phyloP scores from a whole-genome alignment of 2,113 vertebrate species.

The Chrysemys picta region DNA sequence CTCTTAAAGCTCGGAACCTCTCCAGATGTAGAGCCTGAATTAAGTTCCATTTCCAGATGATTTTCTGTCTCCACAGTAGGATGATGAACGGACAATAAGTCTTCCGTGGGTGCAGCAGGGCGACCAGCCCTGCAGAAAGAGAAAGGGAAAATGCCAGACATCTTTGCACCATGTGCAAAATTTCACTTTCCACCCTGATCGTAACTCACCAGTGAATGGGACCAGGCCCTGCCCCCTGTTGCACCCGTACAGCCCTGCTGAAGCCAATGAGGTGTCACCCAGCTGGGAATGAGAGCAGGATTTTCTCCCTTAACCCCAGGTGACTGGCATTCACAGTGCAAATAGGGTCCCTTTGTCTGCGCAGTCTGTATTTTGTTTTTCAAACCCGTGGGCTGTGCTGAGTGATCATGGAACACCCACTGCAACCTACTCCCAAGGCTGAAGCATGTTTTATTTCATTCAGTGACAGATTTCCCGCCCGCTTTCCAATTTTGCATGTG shows the following conservation, averaged over 20 bases:
- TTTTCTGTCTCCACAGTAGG: neutral
- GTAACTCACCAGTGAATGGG: neutral
- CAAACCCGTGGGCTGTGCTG: neutral
- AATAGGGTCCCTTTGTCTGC: neutral
- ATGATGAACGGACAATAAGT: neutral
- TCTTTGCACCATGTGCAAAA: fast-evolving
- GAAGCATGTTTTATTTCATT: neutral
- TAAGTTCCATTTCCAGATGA: neutral
- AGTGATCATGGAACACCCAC: fast-evolving
- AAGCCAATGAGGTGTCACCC: neutral
- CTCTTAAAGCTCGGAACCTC: neutral
- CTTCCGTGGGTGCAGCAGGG: neutral
- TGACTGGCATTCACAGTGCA: fast-evolving
- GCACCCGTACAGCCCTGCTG: neutral
- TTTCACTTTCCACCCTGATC: slow-evolving; percentile 17
- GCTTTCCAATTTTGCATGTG: fast-evolving
- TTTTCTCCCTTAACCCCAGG: neutral
- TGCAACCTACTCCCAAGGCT: neutral
- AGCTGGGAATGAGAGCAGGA: neutral
- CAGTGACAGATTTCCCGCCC: neutral
- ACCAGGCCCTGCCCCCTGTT: neutral
- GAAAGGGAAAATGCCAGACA: fast-evolving
- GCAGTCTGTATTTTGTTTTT: fast-evolving
- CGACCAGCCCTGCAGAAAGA: neutral
- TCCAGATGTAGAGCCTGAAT: slow-evolving; percentile 40